Conservation (phyloP, 1,140 invertebrate genomes). For the Meloidogyne chitwoodi region DNA sequence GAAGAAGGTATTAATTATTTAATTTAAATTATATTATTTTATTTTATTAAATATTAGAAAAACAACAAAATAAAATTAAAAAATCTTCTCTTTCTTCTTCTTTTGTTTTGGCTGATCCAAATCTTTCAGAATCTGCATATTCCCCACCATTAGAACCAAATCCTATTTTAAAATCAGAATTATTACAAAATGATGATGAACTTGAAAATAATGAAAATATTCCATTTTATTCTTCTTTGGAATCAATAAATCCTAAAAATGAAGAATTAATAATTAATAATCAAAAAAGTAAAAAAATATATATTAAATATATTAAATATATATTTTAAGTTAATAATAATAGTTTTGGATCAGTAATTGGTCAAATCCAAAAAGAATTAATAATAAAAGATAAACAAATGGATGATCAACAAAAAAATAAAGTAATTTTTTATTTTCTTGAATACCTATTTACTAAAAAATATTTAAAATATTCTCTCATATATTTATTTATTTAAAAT, state of each 20-base stretch:
- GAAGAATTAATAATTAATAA: not conserved
- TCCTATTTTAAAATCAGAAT: not conserved
- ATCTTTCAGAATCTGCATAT: not conserved
- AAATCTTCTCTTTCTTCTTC: not conserved
- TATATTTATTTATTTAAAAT: too few species aligned
- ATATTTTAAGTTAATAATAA: too few species aligned
- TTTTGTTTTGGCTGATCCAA: conserved; percentile 12
- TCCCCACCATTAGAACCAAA: conserved; percentile 3
- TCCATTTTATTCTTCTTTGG: not conserved
- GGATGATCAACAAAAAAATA: not conserved
- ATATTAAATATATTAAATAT: too few species aligned
- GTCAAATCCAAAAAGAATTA: too few species aligned
- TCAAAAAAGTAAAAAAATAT: not conserved
- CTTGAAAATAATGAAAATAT: not conserved
- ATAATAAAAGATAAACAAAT: not conserved
- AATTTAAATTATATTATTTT: not conserved
- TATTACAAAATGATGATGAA: not conserved
- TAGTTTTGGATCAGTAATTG: too few species aligned
- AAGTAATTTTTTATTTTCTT: too few species aligned
- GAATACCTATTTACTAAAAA: too few species aligned
- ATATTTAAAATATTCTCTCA: too few species aligned
- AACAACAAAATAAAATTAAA: too few species aligned
- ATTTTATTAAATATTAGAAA: not conserved
- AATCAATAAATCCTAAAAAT: too few species aligned
- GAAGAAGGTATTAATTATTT: not conserved